These are phyloP conservation scores for Alviniconcha marisindica DNA, from an alignment of 1,140 invertebrate species.

Conservation along the genomic window DNA sequence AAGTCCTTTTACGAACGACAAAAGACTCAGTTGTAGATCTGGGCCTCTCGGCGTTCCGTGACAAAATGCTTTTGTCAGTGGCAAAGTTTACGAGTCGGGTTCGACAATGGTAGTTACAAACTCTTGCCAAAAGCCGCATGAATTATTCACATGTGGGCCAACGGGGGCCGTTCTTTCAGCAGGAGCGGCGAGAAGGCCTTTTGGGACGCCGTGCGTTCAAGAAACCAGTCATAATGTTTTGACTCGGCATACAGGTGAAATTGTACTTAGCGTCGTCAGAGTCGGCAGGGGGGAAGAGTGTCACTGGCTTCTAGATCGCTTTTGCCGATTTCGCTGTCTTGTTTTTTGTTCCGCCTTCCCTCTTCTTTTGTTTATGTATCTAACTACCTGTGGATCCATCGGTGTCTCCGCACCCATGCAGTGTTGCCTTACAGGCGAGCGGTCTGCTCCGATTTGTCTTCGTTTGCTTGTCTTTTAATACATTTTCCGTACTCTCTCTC, in stretches of 20 bases:
- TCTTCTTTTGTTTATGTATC: not conserved
- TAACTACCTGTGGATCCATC: not conserved
- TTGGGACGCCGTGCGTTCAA: not conserved
- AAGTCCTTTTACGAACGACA: conserved; percentile 7
- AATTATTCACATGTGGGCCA: conserved; percentile 28
- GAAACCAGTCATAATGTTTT: not conserved
- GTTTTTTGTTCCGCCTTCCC: not conserved
- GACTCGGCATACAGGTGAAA: conserved; percentile 3
- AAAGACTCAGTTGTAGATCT: conserved; percentile 1
- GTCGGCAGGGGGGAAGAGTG: no score
- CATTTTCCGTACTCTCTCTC: conserved; percentile 1
- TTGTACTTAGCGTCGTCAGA: no score
- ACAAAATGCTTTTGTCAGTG: conserved; percentile 31
- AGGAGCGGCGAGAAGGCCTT: no score
- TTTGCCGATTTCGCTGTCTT: not conserved
- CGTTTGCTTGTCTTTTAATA: not conserved
- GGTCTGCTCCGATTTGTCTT: not conserved
- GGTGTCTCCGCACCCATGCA: not conserved
- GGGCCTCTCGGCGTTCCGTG: not conserved
- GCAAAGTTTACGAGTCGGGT: conserved; percentile 10
- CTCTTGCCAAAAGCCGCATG: conserved; percentile 27
- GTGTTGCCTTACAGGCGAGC: no score
- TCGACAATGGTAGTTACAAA: conserved; percentile 28
- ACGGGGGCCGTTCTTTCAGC: no score
- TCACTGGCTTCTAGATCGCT: no score